These are phyloP conservation scores for Orchesellides sinensis DNA, from an alignment of 2,888 invertebrate genomes.

Conservation along the genomic window DNA sequence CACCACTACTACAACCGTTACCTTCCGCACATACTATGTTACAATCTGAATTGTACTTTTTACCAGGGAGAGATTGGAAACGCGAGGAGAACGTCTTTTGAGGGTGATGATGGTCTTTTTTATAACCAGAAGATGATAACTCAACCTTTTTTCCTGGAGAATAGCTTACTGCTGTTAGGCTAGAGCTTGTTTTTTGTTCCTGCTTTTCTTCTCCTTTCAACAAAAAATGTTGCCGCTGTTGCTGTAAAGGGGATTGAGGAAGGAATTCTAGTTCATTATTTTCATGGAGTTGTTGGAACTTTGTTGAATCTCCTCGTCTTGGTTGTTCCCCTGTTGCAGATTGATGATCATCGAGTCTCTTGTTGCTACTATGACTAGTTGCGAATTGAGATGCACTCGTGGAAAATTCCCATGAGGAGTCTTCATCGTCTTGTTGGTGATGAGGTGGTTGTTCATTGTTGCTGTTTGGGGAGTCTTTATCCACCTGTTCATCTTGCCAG, in stretches of 20 bases:
- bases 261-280: constrained; percentile 5
- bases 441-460: constrained; percentile 5
- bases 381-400: background rate
- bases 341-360: no score
- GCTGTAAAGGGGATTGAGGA: background rate
- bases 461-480: constrained; percentile 14
- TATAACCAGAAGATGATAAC: background rate
- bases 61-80: no score
- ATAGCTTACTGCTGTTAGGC: background rate
- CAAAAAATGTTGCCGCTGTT: constrained; percentile 20
- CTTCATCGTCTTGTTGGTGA: background rate
- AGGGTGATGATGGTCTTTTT: constrained; percentile 10
- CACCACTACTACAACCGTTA: constrained; percentile 6
- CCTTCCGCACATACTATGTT: background rate
- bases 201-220: constrained; percentile 7
- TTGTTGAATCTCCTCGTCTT: background rate
- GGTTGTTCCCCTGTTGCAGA: constrained; percentile 7
- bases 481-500: constrained; percentile 62
- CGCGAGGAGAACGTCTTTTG: constrained; percentile 7
- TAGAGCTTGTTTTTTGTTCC: constrained; percentile 46
- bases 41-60: background rate
- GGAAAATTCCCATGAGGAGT: background rate
- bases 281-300: background rate
- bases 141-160: background rate
- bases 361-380: no score